A percentile compares a stretch with the other conserved stretches of the same genome.
Evolutionary conservation across 2,888 invertebrate genomes (phyloP).

Genomic region (Lycocerus yunnanus): DNA sequence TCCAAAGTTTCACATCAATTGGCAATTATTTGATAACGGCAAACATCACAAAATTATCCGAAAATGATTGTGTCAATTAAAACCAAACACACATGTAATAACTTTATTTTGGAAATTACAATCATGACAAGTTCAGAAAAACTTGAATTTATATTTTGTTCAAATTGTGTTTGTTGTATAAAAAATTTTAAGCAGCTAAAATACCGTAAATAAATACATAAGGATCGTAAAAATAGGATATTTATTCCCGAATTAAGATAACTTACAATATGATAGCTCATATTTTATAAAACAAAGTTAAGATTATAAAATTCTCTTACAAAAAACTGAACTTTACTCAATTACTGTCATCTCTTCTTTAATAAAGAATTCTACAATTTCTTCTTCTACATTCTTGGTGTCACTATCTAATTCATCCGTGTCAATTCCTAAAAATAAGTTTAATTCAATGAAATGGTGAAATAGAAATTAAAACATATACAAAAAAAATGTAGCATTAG

Average conservation of each 20-base stretch:
- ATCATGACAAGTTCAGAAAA: background rate
- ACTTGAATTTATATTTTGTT: background rate
- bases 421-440: conserved; percentile 75
- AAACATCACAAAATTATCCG: too few relatives aligned
- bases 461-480: background rate
- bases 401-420: conserved; percentile 92
- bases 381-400: conserved; percentile 86
- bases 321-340: conserved; percentile 56
- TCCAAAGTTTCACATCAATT: too few relatives aligned
- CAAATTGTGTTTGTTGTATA: background rate
- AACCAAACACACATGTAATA: too few relatives aligned
- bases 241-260: conserved; percentile 19
- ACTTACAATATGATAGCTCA: conserved; percentile 16
- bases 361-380: conserved; percentile 96
- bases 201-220: background rate
- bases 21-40: too few relatives aligned
- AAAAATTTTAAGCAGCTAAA: background rate
- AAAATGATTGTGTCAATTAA: too few relatives aligned
- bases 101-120: background rate
- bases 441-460: conserved; percentile 10
- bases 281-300: conserved; percentile 10
- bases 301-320: conserved; percentile 9
- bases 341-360: conserved; percentile 88
- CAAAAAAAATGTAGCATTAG: background rate
- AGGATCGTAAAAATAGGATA: conserved; percentile 16